Evolutionary conservation across 2,113 vertebrate genomes (phyloP).

Genomic region (Acrocephalus kingi): DNA sequence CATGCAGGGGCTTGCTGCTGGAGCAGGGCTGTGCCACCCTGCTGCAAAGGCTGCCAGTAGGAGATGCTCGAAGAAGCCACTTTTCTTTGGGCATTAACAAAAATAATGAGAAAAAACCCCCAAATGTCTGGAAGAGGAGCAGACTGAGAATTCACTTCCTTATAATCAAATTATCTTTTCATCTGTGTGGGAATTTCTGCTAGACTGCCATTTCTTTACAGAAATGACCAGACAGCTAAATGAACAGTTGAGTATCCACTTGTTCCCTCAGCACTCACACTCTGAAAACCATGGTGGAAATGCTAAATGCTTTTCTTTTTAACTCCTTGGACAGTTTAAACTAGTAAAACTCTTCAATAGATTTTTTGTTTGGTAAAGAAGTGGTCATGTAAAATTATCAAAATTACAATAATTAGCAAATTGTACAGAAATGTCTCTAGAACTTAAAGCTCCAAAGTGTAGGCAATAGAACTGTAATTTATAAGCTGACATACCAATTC

Average conservation of each 20-base stretch:
- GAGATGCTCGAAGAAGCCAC: rapidly evolving
- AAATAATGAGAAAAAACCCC: not conserved
- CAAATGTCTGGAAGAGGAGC: not conserved
- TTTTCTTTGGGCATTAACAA: not conserved
- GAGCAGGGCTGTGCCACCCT: not conserved
- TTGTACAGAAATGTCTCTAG: not conserved
- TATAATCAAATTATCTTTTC: not conserved
- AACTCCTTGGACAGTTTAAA: not conserved
- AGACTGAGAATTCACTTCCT: not conserved
- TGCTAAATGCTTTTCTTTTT: not conserved
- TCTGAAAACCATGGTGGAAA: not conserved
- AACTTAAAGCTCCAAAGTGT: not conserved
- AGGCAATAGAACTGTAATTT: conserved; percentile 21
- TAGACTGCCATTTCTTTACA: not conserved
- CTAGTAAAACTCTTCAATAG: not conserved
- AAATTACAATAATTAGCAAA: conserved; percentile 23
- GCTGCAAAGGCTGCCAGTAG: not conserved
- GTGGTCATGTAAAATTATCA: conserved; percentile 14
- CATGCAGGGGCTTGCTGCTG: rapidly evolving
- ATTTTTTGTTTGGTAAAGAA: not conserved
- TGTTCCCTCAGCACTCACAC: not conserved
- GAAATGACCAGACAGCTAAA: not conserved
- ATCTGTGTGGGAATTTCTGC: not conserved
- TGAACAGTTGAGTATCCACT: not conserved
- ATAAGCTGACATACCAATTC: not conserved